Evolutionary conservation across 1,140 invertebrate genomes (phyloP).

Genomic region (Anagrus nilaparvatae): DNA sequence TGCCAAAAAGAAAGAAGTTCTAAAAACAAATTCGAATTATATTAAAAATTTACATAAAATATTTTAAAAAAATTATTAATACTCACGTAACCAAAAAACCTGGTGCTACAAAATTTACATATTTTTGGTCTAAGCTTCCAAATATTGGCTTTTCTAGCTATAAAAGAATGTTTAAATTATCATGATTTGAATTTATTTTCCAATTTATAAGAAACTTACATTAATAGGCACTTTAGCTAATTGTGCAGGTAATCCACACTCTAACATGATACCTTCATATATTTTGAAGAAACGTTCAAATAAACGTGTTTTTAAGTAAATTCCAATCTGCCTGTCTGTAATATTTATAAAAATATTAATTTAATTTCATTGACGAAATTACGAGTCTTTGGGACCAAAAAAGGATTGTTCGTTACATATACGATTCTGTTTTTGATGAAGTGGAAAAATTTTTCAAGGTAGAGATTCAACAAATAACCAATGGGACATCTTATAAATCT

Average conservation of each 20-base stretch:
- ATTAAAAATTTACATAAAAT: not conserved
- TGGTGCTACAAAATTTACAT: conserved; percentile 66
- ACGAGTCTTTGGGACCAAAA: no score
- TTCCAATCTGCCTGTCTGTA: conserved; percentile 61
- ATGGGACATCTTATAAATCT: no score
- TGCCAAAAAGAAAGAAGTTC: conserved; percentile 70
- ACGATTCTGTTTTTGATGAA: no score
- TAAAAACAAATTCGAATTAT: conserved; percentile 29
- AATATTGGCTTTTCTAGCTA: conserved; percentile 62
- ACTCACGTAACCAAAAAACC: conserved; percentile 63
- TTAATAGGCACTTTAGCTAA: conserved; percentile 47
- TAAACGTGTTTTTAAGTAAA: conserved; percentile 51
- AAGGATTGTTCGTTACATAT: no score
- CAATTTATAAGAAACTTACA: conserved; percentile 18
- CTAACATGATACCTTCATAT: conserved; percentile 42
- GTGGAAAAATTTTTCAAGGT: no score
- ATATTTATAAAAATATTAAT: no score
- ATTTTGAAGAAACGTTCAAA: conserved; percentile 53
- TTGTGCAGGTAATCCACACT: conserved; percentile 49
- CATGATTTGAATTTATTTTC: conserved; percentile 2
- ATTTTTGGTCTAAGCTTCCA: conserved; percentile 53
- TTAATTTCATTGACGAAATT: no score
- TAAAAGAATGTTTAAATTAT: conserved; percentile 16
- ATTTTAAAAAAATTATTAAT: conserved; percentile 2
- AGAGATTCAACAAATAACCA: no score